Evolutionary conservation across 2,113 vertebrate species (phyloP).

Genomic region (Cochlearius cochlearius): DNA sequence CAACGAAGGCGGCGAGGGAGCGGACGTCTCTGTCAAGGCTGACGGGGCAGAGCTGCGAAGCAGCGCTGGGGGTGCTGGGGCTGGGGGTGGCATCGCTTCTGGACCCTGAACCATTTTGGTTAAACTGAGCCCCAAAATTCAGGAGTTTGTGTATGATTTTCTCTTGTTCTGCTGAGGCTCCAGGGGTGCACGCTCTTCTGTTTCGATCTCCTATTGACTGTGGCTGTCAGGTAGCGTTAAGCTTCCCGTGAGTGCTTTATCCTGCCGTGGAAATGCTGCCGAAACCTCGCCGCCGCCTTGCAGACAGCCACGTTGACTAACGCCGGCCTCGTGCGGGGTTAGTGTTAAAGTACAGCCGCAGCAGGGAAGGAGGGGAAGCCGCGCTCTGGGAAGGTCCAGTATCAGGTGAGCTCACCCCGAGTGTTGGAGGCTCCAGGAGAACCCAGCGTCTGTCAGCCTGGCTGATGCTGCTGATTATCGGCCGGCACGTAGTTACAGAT

Average conservation of each 20-base stretch:
- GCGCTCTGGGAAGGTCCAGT: not conserved
- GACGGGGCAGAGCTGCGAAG: not conserved
- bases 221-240: fast-evolving
- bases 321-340: not conserved
- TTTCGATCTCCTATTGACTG: not conserved
- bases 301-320: fast-evolving
- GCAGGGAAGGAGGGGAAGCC: not conserved
- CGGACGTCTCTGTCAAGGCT: not conserved
- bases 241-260: not conserved
- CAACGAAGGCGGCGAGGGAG: not conserved
- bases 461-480: fast-evolving
- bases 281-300: not conserved
- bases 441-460: not conserved
- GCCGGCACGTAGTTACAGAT: not conserved
- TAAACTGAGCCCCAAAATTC: fast-evolving
- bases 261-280: not conserved
- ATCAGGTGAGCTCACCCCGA: fast-evolving
- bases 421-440: not conserved
- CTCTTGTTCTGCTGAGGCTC: not conserved
- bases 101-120: fast-evolving
- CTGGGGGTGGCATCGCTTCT: not conserved
- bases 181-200: not conserved
- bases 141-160: fast-evolving
- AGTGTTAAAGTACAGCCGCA: not conserved
- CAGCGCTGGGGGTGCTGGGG: not conserved